Percentiles rank a stretch among this genome's conserved stretches.
These are phyloP conservation scores for Tortricodes alternella DNA, from an alignment of 2,888 invertebrate species.

Conservation along the genomic window DNA sequence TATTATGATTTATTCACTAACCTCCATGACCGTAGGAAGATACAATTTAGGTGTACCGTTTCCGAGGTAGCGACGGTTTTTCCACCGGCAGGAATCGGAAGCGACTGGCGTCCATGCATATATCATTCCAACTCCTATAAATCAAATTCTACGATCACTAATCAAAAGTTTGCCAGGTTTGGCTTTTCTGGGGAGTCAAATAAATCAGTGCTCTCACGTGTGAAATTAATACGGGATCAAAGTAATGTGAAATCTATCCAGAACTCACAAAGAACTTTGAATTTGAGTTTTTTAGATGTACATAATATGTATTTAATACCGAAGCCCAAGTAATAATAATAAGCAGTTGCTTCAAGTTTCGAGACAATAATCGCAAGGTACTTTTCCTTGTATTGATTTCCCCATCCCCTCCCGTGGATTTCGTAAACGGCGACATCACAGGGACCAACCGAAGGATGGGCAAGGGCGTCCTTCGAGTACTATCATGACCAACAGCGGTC, in stretches of 20 bases:
- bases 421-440: too few species aligned
- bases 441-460: too few species aligned
- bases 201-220: conserved; percentile 59
- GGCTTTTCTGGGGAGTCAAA: conserved; percentile 61
- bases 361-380: too few species aligned
- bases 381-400: too few species aligned
- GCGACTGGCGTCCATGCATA: conserved; percentile 45
- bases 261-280: too few species aligned
- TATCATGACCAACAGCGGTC: too few species aligned
- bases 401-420: too few species aligned
- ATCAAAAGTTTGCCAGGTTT: conserved; percentile 66
- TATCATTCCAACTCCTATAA: conserved; percentile 55
- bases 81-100: conserved; percentile 25
- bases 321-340: too few species aligned
- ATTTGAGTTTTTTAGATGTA: too few species aligned
- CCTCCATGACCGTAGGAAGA: not conserved
- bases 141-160: conserved; percentile 62
- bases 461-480: too few species aligned
- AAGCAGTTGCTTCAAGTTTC: too few species aligned
- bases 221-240: conserved; percentile 62
- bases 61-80: conserved; percentile 24
- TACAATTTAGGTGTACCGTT: not conserved
- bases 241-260: conserved; percentile 51
- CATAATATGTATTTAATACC: too few species aligned
- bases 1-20: conserved; percentile 23